Base-by-base conservation (phyloP, 2,113 vertebrate species). In the Pterocles orientalis region DNA sequence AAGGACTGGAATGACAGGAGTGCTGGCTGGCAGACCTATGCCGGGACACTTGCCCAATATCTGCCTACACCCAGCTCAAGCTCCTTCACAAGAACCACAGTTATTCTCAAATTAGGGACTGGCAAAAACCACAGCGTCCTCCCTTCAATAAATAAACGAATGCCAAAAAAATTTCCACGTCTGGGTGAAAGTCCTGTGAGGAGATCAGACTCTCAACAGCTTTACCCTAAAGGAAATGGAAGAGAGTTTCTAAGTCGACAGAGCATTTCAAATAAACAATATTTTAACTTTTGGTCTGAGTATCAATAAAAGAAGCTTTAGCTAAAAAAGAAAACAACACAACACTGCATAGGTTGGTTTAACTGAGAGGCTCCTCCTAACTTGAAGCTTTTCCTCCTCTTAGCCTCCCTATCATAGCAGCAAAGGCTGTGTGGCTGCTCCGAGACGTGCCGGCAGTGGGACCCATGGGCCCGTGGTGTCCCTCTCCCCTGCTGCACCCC, bases 361-460 rank as follows among this genome's bases (percentile, higher is more conserved):
- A 90, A 82, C 43, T 14, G 29, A 69, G 8, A 81, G 21, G 11
- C 21, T 90, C 66, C 70, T 86, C 62, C 19, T 19, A 36, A 21
- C 28, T 19, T 41, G 12, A 75, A 84, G 45, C 8, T 47, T 41
- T 68, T 64, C 28, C 14, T 39, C 18, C 18, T 66, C 9, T 51
- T 45, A 34, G n/a, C 11, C 6, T 65, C 33, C 24, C 14, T 60
- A 26, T 3, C 61, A 20, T 72, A 77, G 33, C 5, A 83, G 61
- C 65, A 84, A 39, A 0, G 25, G 31, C 9, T 12, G 7, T 18
- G 26, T 3, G 2, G 62, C 45, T 53, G 20, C 83, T 60, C 18
- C 1, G 1, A 19, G 31, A 84, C 3, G 0, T 11, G 18, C 18
- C 0, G 0, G 7, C 3, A 2, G 12, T n/a, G n/a, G 43, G 39